Evolutionary conservation across 2,113 vertebrate genomes (phyloP).

Genomic region (Lophotis ruficrista): DNA sequence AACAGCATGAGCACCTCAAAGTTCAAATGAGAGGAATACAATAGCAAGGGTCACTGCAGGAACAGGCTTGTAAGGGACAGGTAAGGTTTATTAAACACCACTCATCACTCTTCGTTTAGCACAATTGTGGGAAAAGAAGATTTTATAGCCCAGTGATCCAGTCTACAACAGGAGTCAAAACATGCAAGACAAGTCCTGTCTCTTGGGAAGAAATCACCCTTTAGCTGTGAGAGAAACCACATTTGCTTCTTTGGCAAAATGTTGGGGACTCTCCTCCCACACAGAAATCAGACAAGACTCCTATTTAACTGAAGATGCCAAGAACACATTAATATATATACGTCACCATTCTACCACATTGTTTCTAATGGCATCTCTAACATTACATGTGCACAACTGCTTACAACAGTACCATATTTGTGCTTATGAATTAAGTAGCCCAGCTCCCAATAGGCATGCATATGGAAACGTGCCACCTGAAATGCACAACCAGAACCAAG

Average conservation of each 20-base stretch:
- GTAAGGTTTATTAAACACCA: conserved; percentile 47
- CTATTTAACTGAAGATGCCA: conserved; percentile 1
- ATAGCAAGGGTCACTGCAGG: conserved; percentile 59
- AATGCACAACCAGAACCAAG: neutral
- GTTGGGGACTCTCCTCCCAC: neutral
- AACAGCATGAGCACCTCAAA: neutral
- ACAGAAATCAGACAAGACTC: neutral
- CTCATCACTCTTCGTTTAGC: conserved; percentile 36
- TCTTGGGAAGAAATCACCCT: conserved; percentile 37
- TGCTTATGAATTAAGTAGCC: neutral
- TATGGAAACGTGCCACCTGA: neutral
- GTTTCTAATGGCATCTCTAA: neutral
- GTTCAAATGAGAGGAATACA: conserved; percentile 44
- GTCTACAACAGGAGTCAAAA: conserved; percentile 23
- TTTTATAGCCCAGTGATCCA: conserved; percentile 51
- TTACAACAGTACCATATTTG: neutral
- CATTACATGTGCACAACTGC: neutral
- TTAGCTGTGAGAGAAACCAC: conserved; percentile 37
- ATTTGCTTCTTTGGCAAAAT: conserved; percentile 18
- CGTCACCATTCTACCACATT: neutral
- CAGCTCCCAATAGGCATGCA: accelerated
- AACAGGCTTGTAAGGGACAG: conserved; percentile 49
- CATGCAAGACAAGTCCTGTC: conserved; percentile 56
- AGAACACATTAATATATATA: neutral
- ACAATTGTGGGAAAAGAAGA: conserved; percentile 53